These are phyloP conservation scores for Sebastes diploproa DNA, from an alignment of 2,797 vertebrate species.

Conservation along the genomic window DNA sequence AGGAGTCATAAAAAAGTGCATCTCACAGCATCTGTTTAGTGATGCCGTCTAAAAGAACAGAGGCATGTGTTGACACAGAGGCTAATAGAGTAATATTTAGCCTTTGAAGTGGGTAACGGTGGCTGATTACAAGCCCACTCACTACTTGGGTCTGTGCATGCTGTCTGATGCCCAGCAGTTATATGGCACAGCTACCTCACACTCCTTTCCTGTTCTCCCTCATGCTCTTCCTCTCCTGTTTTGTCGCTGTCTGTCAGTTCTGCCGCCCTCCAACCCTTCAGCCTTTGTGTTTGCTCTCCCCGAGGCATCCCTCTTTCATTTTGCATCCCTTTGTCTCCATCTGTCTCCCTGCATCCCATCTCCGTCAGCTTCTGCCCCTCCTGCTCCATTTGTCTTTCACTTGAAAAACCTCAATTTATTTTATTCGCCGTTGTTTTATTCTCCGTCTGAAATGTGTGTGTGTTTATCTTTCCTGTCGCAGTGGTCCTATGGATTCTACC, in stretches of 20 bases:
- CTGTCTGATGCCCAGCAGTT: conserved; percentile 56
- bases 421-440: conserved; percentile 12
- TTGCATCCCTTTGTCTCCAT: conserved; percentile 69
- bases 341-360: conserved; percentile 60
- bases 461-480: conserved; percentile 62
- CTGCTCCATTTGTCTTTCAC: conserved; percentile 26
- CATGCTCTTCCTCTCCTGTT: conserved; percentile 22
- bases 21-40: conserved; percentile 41
- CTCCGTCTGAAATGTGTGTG: background rate
- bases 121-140: conserved; percentile 45
- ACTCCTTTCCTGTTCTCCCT: conserved; percentile 5
- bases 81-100: conserved; percentile 44
- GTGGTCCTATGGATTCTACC: conserved; percentile 99
- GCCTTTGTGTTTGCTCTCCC: conserved; percentile 52
- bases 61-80: conserved; percentile 16
- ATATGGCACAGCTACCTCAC: conserved; percentile 23
- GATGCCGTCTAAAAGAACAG: background rate
- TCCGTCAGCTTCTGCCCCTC: conserved; percentile 23
- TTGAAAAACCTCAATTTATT: conserved; percentile 11
- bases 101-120: conserved; percentile 54
- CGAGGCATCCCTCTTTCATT: conserved; percentile 57
- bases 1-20: conserved; percentile 35
- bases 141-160: conserved; percentile 19
- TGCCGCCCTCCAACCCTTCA: conserved; percentile 39
- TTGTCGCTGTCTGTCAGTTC: conserved; percentile 42